Evolutionary conservation across 2,888 invertebrate genomes (phyloP).

Genomic region (Alitta virens): DNA sequence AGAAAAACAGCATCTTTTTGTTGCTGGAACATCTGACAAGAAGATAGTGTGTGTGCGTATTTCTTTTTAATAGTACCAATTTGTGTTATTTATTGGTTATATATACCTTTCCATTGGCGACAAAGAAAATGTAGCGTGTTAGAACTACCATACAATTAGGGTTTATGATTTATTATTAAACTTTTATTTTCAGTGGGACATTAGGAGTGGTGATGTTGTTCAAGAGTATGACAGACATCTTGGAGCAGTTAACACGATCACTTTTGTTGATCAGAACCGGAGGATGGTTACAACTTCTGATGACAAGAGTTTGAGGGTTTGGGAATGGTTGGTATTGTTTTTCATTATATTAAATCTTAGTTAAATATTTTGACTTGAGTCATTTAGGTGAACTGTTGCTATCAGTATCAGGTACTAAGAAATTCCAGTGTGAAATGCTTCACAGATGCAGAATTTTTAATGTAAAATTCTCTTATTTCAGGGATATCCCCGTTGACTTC

Average conservation of each 20-base stretch:
- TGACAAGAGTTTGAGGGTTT: constrained; percentile 96
- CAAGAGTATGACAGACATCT: constrained; percentile 98
- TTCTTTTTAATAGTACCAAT: no score
- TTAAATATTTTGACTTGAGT: neutral
- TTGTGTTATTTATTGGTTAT: no score
- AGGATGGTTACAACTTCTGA: constrained; percentile 98
- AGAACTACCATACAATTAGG: no score
- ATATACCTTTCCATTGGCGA: no score
- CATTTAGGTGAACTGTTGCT: constrained; percentile 1
- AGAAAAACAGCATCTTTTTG: constrained; percentile 95
- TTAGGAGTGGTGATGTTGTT: constrained; percentile 87
- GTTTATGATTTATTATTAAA: no score
- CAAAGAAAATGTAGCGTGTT: no score
- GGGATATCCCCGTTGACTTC: constrained; percentile 82
- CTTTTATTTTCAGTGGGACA: constrained; percentile 85
- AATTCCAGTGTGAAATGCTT: neutral
- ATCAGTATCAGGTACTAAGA: neutral
- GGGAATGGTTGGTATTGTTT: constrained; percentile 78
- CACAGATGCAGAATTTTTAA: neutral
- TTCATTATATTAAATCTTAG: neutral
- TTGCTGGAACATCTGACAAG: constrained; percentile 97
- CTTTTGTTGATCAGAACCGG: constrained; percentile 97
- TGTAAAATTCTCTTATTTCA: constrained; percentile 27
- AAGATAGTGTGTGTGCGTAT: constrained; percentile 97
- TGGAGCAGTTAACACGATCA: constrained; percentile 97